These are phyloP conservation scores for Egretta garzetta DNA, from an alignment of 2,113 vertebrate species.

Conservation along the genomic window DNA sequence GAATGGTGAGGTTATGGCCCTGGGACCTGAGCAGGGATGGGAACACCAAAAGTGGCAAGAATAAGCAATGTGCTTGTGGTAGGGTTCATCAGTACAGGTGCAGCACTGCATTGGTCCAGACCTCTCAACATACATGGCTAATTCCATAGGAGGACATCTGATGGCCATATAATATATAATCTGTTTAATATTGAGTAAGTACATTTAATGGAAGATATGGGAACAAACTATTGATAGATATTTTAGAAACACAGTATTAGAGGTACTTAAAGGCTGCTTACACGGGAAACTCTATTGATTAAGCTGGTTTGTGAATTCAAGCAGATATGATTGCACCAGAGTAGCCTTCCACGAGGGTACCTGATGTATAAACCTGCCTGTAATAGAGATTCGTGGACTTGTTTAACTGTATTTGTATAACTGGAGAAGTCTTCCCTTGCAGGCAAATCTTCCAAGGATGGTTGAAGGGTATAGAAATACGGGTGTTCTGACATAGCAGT, in stretches of 20 bases:
- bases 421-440: background rate
- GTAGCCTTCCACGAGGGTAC: background rate
- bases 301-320: background rate
- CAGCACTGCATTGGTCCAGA: background rate
- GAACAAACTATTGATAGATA: background rate
- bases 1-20: too few species aligned
- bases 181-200: rapidly evolving
- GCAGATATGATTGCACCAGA: background rate
- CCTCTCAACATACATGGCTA: rapidly evolving
- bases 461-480: background rate
- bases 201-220: background rate
- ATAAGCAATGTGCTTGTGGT: rapidly evolving
- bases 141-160: background rate
- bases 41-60: background rate
- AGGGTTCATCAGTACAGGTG: background rate
- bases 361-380: background rate
- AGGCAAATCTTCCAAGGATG: background rate
- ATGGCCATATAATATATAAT: rapidly evolving
- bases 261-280: background rate
- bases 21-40: background rate
- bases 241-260: background rate
- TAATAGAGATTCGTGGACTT: rapidly evolving
- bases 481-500: background rate
- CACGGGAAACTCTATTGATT: background rate
- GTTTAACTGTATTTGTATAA: background rate